Evolutionary conservation across 2,797 vertebrate species (phyloP).

Genomic region (Dallia pectoralis): DNA sequence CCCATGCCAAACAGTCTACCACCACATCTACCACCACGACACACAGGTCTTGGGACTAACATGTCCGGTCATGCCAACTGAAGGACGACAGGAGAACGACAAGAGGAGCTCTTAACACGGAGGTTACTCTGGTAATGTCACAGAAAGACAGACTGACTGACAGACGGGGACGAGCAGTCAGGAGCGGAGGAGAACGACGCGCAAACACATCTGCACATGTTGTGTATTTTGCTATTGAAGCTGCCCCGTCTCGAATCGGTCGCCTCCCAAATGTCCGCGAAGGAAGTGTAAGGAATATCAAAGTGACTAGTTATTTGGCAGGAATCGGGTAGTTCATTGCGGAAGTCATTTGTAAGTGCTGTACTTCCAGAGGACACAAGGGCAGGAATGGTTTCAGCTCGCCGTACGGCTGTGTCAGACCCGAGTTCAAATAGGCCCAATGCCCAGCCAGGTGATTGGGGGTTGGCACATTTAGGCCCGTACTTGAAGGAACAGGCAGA

Average conservation of each 20-base stretch:
- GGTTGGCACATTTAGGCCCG: not conserved
- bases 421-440: not conserved
- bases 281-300: conserved; percentile 45
- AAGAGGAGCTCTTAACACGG: conserved; percentile 9
- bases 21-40: not conserved
- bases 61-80: conserved; percentile 5
- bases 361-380: conserved; percentile 21
- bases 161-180: conserved; percentile 20
- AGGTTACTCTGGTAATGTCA: not conserved
- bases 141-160: not conserved
- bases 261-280: conserved; percentile 21
- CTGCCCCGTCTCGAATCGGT: conserved; percentile 18
- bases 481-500: not conserved
- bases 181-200: conserved; percentile 23
- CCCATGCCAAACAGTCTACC: not conserved
- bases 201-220: conserved; percentile 43
- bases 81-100: not conserved
- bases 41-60: not conserved
- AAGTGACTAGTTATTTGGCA: conserved; percentile 70
- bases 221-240: conserved; percentile 51
- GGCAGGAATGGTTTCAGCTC: conserved; percentile 1
- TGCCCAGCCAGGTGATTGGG: not conserved
- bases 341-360: conserved; percentile 19
- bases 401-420: not conserved
- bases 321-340: conserved; percentile 46